phyloP scores from a whole-genome alignment of 2,888 invertebrate genomes.

The Ctenicera cuprea region DNA sequence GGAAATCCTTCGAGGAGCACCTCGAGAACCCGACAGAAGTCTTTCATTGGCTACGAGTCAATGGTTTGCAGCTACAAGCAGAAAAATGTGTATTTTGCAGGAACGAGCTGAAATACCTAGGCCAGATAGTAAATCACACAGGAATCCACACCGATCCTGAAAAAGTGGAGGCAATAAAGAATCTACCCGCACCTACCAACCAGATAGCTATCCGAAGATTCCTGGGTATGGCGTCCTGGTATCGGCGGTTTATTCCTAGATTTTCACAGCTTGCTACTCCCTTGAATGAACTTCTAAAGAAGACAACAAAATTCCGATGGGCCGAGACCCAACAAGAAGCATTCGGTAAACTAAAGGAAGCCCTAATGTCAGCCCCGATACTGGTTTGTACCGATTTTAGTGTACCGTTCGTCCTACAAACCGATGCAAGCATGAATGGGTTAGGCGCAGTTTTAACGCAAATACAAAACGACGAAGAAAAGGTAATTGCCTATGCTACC shows the following conservation, averaged over 20 bases:
- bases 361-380: not conserved
- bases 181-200: not conserved
- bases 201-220: not conserved
- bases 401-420: too few relatives aligned
- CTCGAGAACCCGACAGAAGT: conserved; percentile 34
- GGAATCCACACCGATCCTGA: too few relatives aligned
- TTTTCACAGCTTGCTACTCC: too few relatives aligned
- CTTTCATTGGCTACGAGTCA: not conserved
- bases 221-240: not conserved
- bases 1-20: conserved; percentile 44
- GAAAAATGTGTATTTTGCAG: too few relatives aligned
- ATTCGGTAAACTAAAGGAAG: too few relatives aligned
- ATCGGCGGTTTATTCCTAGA: conserved; percentile 39
- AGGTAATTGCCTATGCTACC: conserved; percentile 28
- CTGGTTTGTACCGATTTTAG: too few relatives aligned
- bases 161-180: too few relatives aligned
- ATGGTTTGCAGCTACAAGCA: too few relatives aligned
- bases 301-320: too few relatives aligned
- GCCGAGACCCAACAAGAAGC: too few relatives aligned
- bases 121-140: conserved; percentile 24
- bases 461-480: conserved; percentile 17
- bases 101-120: conserved; percentile 7
- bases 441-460: not conserved
- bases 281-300: conserved; percentile 46
- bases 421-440: too few relatives aligned